Evolutionary conservation across 2,797 vertebrate genomes (phyloP).

Genomic region (Pteronotus mesoamericanus): DNA sequence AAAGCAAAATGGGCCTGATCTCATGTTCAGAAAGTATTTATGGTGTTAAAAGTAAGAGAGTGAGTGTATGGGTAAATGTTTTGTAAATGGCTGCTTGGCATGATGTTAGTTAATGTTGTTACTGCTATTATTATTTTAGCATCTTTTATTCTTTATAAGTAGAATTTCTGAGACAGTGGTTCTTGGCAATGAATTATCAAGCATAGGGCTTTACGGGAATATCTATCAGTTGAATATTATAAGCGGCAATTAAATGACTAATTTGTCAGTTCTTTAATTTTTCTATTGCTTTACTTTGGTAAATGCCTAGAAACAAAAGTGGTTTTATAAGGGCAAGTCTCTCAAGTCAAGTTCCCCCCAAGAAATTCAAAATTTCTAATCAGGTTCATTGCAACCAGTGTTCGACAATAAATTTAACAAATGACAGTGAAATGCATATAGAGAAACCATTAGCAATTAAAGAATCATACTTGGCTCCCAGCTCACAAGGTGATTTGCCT

Average conservation of each 20-base stretch:
- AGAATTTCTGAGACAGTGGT: neutral
- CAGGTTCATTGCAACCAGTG: neutral
- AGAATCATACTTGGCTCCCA: neutral
- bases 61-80: neutral
- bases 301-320: constrained; percentile 25
- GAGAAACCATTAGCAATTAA: constrained; percentile 7
- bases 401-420: constrained; percentile 11
- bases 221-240: neutral
- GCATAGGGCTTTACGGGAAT: neutral
- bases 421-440: neutral
- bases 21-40: neutral
- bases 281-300: neutral
- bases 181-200: neutral
- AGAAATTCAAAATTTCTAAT: neutral
- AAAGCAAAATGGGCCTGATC: neutral
- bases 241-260: constrained; percentile 18
- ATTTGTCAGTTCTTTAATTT: constrained; percentile 41
- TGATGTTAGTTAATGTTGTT: neutral
- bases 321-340: neutral
- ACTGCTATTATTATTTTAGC: neutral
- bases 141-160: constrained; percentile 26
- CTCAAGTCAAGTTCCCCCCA: neutral
- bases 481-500: neutral
- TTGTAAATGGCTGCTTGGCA: neutral
- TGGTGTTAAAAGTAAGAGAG: neutral